Evolutionary conservation across 2,113 vertebrate genomes (phyloP).

Genomic region (Phasianus colchicus): DNA sequence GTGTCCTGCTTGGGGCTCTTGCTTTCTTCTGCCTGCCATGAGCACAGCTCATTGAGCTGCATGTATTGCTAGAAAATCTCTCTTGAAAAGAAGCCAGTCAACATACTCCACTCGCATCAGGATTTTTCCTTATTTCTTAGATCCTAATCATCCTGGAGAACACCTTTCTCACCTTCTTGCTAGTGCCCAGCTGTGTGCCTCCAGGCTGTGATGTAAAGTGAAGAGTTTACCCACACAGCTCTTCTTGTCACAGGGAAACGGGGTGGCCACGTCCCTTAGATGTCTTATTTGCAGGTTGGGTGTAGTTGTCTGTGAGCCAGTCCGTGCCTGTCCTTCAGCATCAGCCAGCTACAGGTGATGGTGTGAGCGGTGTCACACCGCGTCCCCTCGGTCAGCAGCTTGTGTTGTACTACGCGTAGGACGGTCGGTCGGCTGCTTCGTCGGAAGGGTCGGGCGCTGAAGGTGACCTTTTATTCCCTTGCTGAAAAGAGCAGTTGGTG

Average conservation of each 20-base stretch:
- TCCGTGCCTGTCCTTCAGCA: accelerated
- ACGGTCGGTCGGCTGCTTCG: accelerated
- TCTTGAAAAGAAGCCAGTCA: accelerated
- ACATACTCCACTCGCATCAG: accelerated
- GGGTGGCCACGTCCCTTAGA: neutral
- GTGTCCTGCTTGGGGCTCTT: neutral
- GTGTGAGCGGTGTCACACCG: accelerated
- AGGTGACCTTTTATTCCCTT: slow-evolving; percentile 62
- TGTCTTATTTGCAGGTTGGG: neutral
- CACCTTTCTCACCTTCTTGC: accelerated
- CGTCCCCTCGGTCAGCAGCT: neutral
- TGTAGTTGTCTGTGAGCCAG: neutral
- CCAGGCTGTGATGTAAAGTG: accelerated
- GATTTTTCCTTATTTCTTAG: neutral
- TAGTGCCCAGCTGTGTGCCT: neutral
- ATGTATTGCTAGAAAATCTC: neutral
- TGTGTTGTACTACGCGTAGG: neutral
- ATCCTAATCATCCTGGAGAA: neutral
- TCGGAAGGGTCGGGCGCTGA: neutral
- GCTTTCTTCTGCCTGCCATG: neutral
- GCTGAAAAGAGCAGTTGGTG: slow-evolving; percentile 60
- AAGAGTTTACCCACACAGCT: neutral
- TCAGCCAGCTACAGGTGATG: neutral
- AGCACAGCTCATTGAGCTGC: neutral
- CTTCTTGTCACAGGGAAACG: too few species aligned